These are phyloP conservation scores for Pachyseris speciosa DNA, from an alignment of 64 coral and sea anemone genomes.

Conservation along the genomic window DNA sequence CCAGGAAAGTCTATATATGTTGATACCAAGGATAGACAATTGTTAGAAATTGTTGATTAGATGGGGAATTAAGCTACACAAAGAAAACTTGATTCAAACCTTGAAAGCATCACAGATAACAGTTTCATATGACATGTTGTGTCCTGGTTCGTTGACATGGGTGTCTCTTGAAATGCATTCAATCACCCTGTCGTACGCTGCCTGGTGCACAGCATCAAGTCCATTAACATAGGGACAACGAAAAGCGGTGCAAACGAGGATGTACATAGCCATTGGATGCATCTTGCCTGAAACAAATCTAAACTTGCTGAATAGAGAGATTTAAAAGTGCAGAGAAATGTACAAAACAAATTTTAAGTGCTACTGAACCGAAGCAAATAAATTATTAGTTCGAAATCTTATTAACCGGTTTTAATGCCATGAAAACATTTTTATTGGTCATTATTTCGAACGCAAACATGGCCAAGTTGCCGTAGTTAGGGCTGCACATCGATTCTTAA, in stretches of 20 bases:
- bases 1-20: no score
- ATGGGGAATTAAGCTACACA: background rate
- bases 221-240: background rate
- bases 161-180: background rate
- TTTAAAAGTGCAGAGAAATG: no score
- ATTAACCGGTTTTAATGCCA: no score
- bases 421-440: no score
- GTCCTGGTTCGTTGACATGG: background rate
- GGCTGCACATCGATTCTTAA: no score
- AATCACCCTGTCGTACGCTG: background rate
- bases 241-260: background rate
- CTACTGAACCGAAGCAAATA: no score
- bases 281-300: background rate
- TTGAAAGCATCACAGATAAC: background rate
- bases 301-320: no score
- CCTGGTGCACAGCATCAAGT: background rate
- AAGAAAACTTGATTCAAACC: background rate
- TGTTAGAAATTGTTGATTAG: background rate
- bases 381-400: no score
- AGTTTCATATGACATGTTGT: background rate
- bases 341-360: no score
- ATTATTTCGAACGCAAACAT: no score
- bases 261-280: background rate
- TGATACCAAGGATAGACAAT: no score
- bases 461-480: no score